Evolutionary conservation across 2,113 vertebrate species (phyloP), one percentile per base, ranked within the genome.

Genomic region (Gadus macrocephalus): DNA sequence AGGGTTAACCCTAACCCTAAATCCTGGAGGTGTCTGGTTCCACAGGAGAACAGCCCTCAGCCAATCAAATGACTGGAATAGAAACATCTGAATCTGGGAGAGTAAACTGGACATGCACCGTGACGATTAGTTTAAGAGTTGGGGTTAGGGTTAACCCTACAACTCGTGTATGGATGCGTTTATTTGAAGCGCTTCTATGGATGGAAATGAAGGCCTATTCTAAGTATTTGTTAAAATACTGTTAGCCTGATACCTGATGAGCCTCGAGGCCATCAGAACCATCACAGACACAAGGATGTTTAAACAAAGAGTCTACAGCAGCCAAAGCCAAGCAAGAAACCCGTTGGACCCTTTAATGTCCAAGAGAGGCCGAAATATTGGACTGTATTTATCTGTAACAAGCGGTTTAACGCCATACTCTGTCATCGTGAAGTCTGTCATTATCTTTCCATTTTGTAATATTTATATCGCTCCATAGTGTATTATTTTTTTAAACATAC

Each of bases 391-490:
- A 68, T 71, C 61, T 49, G 20, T 67, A 55, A 49, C 42, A 49
- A 55, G n/a, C 16, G 63, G 25, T 42, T 60, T 8, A 62, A 15
- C 22, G 1, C 49, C 42, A n/a, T 67, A 63, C 38, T 19, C 62
- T 53, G n/a, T 22, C 53, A 27, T 67, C n/a, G 8, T n/a, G 8
- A 60, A 53, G n/a, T 60, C 62, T 77, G 64, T 85, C 38, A 59
- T 59, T 66, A 53, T 66, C 25, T 70, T 83, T 88, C 66, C n/a
- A n/a, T 81, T 88, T 82, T 88, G 63, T 88, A 20, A 89, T 89
- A 90, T 90, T 88, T 91, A 87, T 90, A 86, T 86, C 67, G 66
- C 67, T 12, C 81, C 77, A 79, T 86, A 75, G 8, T 49, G 12
- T 49, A 9, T 49, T 49, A 9, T 86, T 82, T 68, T 65, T 82